These are phyloP conservation scores for Rousettus leschenaultii DNA, from an alignment of 2,113 vertebrate species.

Conservation along the genomic window DNA sequence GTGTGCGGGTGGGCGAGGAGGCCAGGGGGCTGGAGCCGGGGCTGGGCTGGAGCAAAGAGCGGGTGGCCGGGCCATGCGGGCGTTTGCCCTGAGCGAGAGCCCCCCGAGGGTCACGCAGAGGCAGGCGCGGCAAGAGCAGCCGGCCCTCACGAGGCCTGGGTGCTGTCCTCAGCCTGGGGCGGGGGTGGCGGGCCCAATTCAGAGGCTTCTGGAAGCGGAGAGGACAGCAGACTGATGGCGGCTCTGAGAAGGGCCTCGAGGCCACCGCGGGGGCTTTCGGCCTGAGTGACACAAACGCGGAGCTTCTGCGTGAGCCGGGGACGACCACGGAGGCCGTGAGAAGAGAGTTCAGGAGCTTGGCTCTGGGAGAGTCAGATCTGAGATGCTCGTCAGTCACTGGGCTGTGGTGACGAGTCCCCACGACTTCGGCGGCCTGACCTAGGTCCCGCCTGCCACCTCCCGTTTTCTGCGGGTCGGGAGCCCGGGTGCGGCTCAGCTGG, in stretches of 20 bases:
- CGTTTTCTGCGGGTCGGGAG: background rate
- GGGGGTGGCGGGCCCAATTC: background rate
- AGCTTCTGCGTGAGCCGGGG: background rate
- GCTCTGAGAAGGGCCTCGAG: background rate
- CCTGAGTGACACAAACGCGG: background rate
- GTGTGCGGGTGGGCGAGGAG: background rate
- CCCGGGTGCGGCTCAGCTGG: background rate
- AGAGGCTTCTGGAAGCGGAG: background rate
- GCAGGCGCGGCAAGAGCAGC: rapidly evolving
- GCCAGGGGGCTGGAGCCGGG: background rate
- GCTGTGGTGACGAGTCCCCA: background rate
- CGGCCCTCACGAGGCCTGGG: background rate
- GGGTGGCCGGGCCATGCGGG: rapidly evolving
- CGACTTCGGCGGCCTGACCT: background rate
- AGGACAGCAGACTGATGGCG: background rate
- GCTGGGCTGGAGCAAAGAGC: background rate
- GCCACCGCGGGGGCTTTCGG: background rate
- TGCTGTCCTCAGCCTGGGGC: background rate
- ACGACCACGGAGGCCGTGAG: background rate
- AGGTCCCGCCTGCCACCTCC: background rate
- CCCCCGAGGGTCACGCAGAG: too few species aligned
- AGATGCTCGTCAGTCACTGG: background rate
- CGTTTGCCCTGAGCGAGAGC: background rate
- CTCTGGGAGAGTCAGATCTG: background rate
- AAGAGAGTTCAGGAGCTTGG: background rate